phyloP scores from a whole-genome alignment of 1,140 invertebrate species.

The Frieseomelitta varia region DNA sequence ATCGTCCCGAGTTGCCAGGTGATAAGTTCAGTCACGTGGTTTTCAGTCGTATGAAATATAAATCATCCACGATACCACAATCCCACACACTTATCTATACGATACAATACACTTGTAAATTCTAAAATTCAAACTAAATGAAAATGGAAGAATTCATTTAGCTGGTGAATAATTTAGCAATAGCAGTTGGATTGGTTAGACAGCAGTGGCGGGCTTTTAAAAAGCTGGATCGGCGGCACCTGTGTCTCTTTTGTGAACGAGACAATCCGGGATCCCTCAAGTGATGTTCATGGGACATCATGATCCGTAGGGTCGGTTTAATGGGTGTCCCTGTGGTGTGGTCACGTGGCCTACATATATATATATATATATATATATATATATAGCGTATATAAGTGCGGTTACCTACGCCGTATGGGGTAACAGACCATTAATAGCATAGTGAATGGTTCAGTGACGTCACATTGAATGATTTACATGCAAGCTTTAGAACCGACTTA shows the following conservation, averaged over 20 bases:
- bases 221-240: conserved; percentile 26
- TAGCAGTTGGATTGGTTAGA: neutral
- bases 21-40: too few species aligned
- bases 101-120: too few species aligned
- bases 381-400: conserved; percentile 22
- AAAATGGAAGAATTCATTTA: neutral
- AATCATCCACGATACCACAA: neutral
- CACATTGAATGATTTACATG: conserved; percentile 21
- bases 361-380: conserved; percentile 13
- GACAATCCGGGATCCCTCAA: conserved; percentile 40
- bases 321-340: conserved; percentile 48
- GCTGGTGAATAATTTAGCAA: too few species aligned
- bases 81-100: too few species aligned
- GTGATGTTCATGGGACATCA: conserved; percentile 57
- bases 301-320: conserved; percentile 53
- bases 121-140: too few species aligned
- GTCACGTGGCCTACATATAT: conserved; percentile 48
- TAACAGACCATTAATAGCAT: conserved; percentile 47
- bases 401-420: conserved; percentile 32
- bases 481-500: conserved; percentile 9
- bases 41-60: too few species aligned
- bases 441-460: conserved; percentile 39
- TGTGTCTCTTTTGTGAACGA: conserved; percentile 44
- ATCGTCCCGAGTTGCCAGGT: too few species aligned
- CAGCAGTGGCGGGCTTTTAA: neutral